Conservation (phyloP, 2,888 invertebrate genomes). For the Podotricha telesiphe region DNA sequence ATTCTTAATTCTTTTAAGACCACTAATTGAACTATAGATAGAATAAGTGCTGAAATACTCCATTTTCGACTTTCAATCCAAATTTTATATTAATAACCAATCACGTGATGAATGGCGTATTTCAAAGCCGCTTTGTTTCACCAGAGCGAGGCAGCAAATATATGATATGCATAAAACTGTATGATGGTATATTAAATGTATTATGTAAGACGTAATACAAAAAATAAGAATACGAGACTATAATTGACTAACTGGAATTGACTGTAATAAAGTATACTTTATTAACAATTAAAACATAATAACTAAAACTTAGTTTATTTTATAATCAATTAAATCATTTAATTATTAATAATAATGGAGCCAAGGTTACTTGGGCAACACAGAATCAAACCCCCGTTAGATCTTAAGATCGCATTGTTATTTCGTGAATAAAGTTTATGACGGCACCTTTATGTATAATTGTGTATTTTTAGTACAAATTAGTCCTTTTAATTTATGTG, state of each 20-base stretch:
- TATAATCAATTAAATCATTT: conserved; percentile 39
- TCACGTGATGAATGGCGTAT: no score
- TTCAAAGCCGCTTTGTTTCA: no score
- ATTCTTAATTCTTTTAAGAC: no score
- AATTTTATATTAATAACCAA: no score
- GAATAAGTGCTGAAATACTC: no score
- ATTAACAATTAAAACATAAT: conserved; percentile 20
- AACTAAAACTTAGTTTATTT: conserved; percentile 29
- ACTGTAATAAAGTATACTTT: conserved; percentile 11
- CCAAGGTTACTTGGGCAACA: conserved; percentile 34
- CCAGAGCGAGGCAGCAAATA: no score
- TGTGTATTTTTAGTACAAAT: not conserved
- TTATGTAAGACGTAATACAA: not conserved
- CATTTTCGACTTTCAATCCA: no score
- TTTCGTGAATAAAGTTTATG: not conserved
- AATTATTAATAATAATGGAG: conserved; percentile 33
- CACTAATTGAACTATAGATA: no score
- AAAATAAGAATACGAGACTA: not conserved
- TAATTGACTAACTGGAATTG: conserved; percentile 29
- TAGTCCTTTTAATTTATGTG: not conserved
- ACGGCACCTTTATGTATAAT: not conserved
- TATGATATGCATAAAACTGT: not conserved
- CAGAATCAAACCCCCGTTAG: conserved; percentile 18
- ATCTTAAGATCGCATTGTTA: not conserved
- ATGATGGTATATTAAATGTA: not conserved